Evolutionary conservation across 2,888 invertebrate species (phyloP).

Genomic region (Hydraecia micacea): DNA sequence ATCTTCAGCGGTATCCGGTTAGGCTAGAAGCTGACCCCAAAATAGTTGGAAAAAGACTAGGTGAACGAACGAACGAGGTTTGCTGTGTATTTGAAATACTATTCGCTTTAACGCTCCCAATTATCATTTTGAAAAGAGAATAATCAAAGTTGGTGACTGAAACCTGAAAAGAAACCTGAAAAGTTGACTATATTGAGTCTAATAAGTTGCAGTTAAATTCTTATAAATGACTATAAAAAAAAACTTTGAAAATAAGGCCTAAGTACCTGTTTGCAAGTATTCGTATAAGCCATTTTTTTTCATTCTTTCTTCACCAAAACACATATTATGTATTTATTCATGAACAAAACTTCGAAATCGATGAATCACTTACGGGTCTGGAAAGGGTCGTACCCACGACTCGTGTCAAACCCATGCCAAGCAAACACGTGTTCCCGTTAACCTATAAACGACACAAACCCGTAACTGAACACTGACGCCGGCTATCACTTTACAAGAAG

Average conservation of each 20-base stretch:
- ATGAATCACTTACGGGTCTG: background rate
- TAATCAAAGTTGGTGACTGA: background rate
- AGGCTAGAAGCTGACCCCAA: too few species aligned
- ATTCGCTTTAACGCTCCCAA: background rate
- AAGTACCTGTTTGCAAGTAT: background rate
- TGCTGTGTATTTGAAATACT: background rate
- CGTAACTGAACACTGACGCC: constrained; percentile 43
- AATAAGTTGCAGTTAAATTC: too few species aligned
- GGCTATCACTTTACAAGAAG: constrained; percentile 56
- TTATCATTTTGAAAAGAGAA: background rate
- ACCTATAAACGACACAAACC: constrained; percentile 25
- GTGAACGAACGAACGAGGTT: background rate
- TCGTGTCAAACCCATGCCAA: background rate
- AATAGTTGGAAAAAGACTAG: too few species aligned
- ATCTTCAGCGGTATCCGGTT: too few species aligned
- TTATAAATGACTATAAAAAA: background rate
- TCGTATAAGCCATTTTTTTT: background rate
- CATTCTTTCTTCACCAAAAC: background rate
- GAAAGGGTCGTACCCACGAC: background rate
- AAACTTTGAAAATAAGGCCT: background rate
- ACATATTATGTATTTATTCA: background rate
- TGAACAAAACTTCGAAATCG: background rate
- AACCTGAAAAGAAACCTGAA: background rate
- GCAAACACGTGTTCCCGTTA: constrained; percentile 16
- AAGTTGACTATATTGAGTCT: background rate